phyloP scores from a whole-genome alignment of 2,113 vertebrate genomes.

The Hemichromis elongatus region DNA sequence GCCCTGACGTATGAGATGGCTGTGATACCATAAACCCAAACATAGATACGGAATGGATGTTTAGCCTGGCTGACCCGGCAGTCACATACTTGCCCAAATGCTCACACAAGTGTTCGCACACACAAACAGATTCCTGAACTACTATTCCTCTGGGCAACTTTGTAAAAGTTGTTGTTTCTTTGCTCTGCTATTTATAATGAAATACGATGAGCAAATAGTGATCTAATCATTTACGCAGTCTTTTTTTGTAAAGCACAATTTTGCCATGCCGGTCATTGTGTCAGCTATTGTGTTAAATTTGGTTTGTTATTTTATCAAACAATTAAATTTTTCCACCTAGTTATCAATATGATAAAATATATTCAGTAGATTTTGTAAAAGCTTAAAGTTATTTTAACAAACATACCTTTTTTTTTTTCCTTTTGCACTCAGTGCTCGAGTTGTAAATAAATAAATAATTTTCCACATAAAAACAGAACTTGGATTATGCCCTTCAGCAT shows the following conservation, averaged over 20 bases:
- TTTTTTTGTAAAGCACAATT: neutral
- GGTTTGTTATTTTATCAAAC: neutral
- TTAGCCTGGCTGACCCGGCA: constrained; percentile 19
- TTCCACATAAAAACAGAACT: neutral
- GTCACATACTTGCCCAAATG: neutral
- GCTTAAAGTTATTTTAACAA: neutral
- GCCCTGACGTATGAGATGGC: constrained; percentile 35
- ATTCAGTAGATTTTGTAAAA: neutral
- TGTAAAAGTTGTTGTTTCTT: neutral
- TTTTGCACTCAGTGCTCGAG: neutral
- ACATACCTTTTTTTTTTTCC: neutral
- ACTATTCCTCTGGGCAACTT: neutral
- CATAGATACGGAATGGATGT: constrained; percentile 14
- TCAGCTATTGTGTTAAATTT: neutral
- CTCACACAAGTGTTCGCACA: neutral
- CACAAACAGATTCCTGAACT: neutral
- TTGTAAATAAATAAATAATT: neutral
- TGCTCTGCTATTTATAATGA: neutral
- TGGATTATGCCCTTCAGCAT: neutral
- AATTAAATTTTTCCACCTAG: neutral
- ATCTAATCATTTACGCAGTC: neutral
- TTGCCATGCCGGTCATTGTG: neutral
- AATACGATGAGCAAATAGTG: neutral
- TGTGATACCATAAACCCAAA: constrained; percentile 16
- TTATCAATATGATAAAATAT: neutral